A percentile compares a stretch with the other conserved stretches of the same genome.
Evolutionary conservation across 2,888 invertebrate species (phyloP).

Genomic region (Oscheius sp.): DNA sequence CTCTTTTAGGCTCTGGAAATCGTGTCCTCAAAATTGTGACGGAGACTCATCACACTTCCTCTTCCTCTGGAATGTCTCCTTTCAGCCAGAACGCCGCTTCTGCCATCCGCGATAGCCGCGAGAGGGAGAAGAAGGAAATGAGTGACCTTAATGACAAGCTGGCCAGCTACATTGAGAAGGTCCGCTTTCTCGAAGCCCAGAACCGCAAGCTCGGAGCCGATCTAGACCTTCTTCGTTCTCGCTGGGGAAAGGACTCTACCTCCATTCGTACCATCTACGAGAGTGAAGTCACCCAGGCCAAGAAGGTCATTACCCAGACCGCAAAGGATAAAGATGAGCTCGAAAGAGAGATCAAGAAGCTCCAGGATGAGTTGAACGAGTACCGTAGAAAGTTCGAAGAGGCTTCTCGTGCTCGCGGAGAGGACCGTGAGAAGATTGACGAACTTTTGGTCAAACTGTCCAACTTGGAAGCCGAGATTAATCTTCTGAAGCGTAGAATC

Average conservation of each 20-base stretch:
- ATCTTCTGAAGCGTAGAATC: slow-evolving; percentile 72
- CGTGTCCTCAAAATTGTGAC: slow-evolving; percentile 72
- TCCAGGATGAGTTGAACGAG: slow-evolving; percentile 59
- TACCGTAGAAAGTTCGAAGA: slow-evolving; percentile 71
- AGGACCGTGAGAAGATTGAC: slow-evolving; percentile 75
- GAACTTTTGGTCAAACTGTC: slow-evolving; percentile 75
- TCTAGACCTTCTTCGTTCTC: slow-evolving; percentile 67
- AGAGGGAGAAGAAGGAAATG: slow-evolving; percentile 77
- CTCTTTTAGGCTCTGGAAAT: slow-evolving; percentile 54
- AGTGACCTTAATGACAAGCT: slow-evolving; percentile 77
- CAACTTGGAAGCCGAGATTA: slow-evolving; percentile 76
- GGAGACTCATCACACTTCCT: slow-evolving; percentile 61
- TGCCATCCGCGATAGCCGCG: slow-evolving; percentile 75
- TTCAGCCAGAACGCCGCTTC: slow-evolving; percentile 72
- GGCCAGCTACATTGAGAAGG: slow-evolving; percentile 77
- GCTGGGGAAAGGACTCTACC: slow-evolving; percentile 72
- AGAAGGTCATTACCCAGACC: slow-evolving; percentile 42
- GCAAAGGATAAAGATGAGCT: slow-evolving; percentile 51
- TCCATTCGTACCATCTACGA: slow-evolving; percentile 65
- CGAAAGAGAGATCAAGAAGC: slow-evolving; percentile 57
- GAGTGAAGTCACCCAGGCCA: slow-evolving; percentile 57
- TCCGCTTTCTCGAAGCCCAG: slow-evolving; percentile 74
- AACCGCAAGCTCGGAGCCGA: slow-evolving; percentile 73
- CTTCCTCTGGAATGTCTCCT: slow-evolving; percentile 51
- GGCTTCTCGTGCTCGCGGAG: slow-evolving; percentile 63